Percentiles rank a stretch among this genome's conserved stretches.
phyloP scores from a whole-genome alignment of 1,140 invertebrate genomes.

The Nomia melanderi region DNA sequence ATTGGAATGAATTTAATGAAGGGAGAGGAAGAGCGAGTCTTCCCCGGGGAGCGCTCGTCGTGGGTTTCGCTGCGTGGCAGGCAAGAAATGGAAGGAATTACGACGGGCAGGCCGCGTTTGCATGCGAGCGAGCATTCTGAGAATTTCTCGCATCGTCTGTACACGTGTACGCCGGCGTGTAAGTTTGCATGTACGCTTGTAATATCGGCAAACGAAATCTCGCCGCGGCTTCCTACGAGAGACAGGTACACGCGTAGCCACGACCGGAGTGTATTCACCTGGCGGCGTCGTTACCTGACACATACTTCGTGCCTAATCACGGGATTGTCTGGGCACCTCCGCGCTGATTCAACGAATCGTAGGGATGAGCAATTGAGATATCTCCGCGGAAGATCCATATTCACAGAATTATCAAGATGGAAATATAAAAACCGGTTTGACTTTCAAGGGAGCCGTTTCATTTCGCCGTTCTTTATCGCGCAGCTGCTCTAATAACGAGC shows the following conservation, averaged over 20 bases:
- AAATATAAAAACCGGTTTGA: too few species aligned
- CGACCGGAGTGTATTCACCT: constrained; percentile 64
- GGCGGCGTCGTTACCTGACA: constrained; percentile 57
- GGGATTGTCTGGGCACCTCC: constrained; percentile 14
- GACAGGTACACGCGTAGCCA: constrained; percentile 52
- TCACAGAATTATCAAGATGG: neutral
- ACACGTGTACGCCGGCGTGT: constrained; percentile 21
- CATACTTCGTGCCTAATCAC: constrained; percentile 46
- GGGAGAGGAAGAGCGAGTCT: too few species aligned
- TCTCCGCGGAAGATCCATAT: neutral
- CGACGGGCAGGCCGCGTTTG: constrained; percentile 63
- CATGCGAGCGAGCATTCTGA: constrained; percentile 74
- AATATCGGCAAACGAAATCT: constrained; percentile 61
- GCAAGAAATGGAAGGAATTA: constrained; percentile 4
- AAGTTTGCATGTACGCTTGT: constrained; percentile 54
- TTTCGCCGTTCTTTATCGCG: too few species aligned
- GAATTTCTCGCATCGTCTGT: constrained; percentile 70
- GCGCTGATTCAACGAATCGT: neutral
- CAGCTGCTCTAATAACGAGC: too few species aligned
- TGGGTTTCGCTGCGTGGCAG: too few species aligned
- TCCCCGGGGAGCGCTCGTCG: too few species aligned
- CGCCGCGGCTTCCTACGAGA: constrained; percentile 57
- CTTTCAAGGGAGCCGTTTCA: too few species aligned
- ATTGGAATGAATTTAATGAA: too few species aligned
- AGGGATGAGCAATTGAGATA: neutral